Evolutionary conservation across 2,113 vertebrate genomes (phyloP).

Genomic region (Eulemur macaco): DNA sequence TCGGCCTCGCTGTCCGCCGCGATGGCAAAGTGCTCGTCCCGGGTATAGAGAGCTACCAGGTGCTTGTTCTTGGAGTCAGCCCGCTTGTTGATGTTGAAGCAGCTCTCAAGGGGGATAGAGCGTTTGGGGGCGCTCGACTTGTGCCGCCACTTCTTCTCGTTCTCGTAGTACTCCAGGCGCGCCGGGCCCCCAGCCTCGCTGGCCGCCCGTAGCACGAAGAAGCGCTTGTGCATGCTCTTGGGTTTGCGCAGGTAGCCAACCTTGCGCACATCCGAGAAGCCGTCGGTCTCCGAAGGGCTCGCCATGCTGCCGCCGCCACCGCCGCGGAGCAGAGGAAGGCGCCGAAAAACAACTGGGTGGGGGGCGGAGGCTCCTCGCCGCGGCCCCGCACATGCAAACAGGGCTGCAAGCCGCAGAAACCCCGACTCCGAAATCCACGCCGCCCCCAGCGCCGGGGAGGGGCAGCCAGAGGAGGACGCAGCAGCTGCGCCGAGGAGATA

Average conservation of each 20-base stretch:
- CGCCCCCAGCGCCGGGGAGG: constrained; percentile 22
- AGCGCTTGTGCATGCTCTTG: constrained; percentile 96
- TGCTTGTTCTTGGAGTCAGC: constrained; percentile 95
- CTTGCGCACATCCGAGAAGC: constrained; percentile 94
- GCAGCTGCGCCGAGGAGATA: constrained; percentile 26
- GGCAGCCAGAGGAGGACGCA: constrained; percentile 18
- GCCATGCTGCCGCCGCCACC: constrained; percentile 85
- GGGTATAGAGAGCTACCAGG: constrained; percentile 93
- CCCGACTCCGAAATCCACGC: constrained; percentile 54
- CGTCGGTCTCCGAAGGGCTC: constrained; percentile 87
- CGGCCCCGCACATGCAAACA: constrained; percentile 80
- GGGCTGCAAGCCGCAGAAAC: constrained; percentile 55
- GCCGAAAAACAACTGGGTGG: constrained; percentile 78
- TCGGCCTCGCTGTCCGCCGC: constrained; percentile 92
- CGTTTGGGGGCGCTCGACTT: constrained; percentile 93
- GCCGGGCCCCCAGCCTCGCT: constrained; percentile 91
- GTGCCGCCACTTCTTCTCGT: constrained; percentile 95
- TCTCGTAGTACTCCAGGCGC: constrained; percentile 94
- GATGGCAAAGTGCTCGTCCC: constrained; percentile 93
- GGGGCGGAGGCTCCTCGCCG: constrained; percentile 78
- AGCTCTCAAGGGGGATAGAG: constrained; percentile 92
- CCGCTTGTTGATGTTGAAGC: constrained; percentile 95
- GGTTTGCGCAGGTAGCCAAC: constrained; percentile 96
- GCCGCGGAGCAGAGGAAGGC: constrained; percentile 43
- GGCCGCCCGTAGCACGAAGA: constrained; percentile 92